Base-by-base conservation (phyloP, 2,113 vertebrate species). In the Salminus brasiliensis region DNA sequence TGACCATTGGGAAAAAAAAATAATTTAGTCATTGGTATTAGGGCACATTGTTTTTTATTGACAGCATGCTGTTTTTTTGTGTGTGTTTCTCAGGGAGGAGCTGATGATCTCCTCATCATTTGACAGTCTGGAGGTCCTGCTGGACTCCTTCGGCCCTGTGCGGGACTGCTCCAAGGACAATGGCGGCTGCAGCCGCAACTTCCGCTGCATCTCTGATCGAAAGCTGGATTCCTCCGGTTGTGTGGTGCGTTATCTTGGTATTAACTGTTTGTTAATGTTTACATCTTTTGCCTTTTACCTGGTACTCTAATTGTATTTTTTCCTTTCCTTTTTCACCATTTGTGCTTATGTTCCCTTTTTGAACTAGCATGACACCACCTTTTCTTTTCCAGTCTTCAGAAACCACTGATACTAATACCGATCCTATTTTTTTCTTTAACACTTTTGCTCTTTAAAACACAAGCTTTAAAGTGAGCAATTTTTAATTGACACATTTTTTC, bases 41-140 rank as follows among this genome's bases (percentile, higher is more conserved):
- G n/a, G n/a, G n/a, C n/a, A n/a, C n/a, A n/a, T n/a, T n/a, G n/a
- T n/a, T n/a, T n/a, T n/a, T n/a, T n/a, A n/a, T n/a, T n/a, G n/a
- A n/a, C n/a, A n/a, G 25, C 52, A 11, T 57, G 39, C 65, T 25
- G 41, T n/a, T 7, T 60, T 0, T 74, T 63, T 49, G 0, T 29
- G 47, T n/a, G 4, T 45, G 25, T 75, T 32, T 78, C 25, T 0
- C 92, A 99, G 98, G 85, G 98, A 99, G 88, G 97, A 99, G 88
- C 81, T 98, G 90, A 99, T 99, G 97, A 97, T 97, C 79, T 98
- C 97, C 1, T 98, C 97, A 25, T 98, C 97, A 83, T 99, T 99
- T 10, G 97, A 99, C 90, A 98, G 95, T 86, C 90, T 99, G 90
- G 98, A 99, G 88, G 96, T 98, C 9, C 95, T 99, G 0, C 87